Conservation (phyloP, 2,113 vertebrate species). For the Porphyrio hochstetteri region DNA sequence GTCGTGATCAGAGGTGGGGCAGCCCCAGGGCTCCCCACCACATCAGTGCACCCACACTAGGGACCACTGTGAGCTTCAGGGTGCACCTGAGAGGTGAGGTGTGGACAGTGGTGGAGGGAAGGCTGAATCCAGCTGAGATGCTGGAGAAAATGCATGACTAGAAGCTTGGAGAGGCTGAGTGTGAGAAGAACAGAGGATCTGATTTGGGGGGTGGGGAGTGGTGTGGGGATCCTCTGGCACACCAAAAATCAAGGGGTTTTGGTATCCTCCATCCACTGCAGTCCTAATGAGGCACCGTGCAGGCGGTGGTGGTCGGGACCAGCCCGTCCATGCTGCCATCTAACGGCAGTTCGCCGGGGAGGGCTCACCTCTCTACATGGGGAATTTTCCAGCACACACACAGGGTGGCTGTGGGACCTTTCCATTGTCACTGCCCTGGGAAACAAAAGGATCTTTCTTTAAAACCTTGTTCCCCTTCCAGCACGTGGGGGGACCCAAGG, state of each 20-base stretch:
- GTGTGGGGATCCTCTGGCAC: fast-evolving
- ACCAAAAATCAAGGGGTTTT: background rate
- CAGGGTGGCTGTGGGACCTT: conserved; percentile 16
- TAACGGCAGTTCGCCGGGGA: background rate
- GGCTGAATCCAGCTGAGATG: background rate
- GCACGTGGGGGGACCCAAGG: background rate
- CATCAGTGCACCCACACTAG: fast-evolving
- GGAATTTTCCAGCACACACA: conserved; percentile 62
- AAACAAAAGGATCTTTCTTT: conserved; percentile 42
- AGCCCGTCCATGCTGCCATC: conserved; percentile 41
- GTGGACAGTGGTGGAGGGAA: background rate
- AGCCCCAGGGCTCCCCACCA: background rate
- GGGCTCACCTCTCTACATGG: background rate
- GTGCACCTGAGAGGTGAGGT: background rate
- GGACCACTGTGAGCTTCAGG: background rate
- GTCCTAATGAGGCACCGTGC: fast-evolving
- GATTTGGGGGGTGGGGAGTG: background rate
- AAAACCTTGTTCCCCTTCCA: background rate
- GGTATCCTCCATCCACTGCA: background rate
- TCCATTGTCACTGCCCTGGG: background rate
- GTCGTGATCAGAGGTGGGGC: background rate
- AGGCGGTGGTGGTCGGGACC: background rate
- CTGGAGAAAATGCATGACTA: background rate
- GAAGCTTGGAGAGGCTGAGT: background rate
- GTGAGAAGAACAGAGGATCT: background rate